These are phyloP conservation scores for Erannis defoliaria DNA, from an alignment of 2,888 invertebrate species.

Conservation along the genomic window DNA sequence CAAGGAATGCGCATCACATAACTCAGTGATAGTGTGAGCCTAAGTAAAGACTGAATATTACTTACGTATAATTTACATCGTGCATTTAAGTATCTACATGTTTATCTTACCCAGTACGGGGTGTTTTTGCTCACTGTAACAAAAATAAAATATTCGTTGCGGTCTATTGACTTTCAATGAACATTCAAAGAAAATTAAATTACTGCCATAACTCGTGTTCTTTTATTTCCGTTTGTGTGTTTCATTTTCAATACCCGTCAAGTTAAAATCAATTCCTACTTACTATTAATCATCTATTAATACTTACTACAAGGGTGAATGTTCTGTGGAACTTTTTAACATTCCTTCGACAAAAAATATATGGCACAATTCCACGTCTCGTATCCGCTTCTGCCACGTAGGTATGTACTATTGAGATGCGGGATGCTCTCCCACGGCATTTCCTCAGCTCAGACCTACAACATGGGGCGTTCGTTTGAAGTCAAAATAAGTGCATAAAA, in stretches of 20 bases:
- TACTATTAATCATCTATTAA: too few relatives aligned
- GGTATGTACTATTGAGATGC: too few relatives aligned
- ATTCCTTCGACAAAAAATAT: too few relatives aligned
- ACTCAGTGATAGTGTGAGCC: constrained; percentile 63
- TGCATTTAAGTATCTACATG: constrained; percentile 52
- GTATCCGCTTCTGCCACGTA: too few relatives aligned
- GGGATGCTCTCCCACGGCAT: too few relatives aligned
- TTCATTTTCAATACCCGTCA: not conserved
- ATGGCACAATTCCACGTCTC: too few relatives aligned
- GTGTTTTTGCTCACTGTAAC: constrained; percentile 78
- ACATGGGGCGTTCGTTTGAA: too few relatives aligned
- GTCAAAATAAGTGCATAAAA: too few relatives aligned
- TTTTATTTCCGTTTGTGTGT: constrained; percentile 35
- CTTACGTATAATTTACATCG: constrained; percentile 70
- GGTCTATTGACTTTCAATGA: constrained; percentile 77
- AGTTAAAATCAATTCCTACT: too few relatives aligned
- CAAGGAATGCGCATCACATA: constrained; percentile 52
- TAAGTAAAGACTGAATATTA: constrained; percentile 81
- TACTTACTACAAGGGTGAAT: too few relatives aligned
- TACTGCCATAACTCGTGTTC: constrained; percentile 48
- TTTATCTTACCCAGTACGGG: constrained; percentile 39
- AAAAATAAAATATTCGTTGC: constrained; percentile 69
- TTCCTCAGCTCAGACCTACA: too few relatives aligned
- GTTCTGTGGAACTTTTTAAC: too few relatives aligned
- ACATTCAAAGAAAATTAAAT: constrained; percentile 67